These are phyloP conservation scores for Sinocyclocheilus grahami DNA, from an alignment of 2,113 vertebrate genomes.

Conservation along the genomic window DNA sequence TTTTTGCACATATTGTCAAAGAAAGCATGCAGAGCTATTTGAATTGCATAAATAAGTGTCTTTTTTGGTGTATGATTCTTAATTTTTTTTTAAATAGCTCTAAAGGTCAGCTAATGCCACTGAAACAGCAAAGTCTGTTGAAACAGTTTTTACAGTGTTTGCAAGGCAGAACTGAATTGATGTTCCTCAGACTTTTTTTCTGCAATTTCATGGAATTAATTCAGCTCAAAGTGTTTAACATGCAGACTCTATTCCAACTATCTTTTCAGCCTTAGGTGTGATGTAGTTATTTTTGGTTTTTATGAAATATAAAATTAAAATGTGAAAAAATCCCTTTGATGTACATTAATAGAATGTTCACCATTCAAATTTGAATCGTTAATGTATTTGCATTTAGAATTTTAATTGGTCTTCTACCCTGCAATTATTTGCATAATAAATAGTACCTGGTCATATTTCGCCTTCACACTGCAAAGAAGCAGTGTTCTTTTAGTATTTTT, in stretches of 20 bases:
- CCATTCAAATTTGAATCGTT: neutral
- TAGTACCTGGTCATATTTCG: neutral
- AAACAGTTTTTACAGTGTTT: neutral
- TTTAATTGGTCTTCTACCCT: neutral
- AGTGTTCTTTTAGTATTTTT: neutral
- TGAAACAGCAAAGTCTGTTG: neutral
- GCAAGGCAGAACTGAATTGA: neutral
- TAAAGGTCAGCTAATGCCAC: constrained; percentile 6
- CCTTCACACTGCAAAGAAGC: neutral
- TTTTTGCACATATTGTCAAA: neutral
- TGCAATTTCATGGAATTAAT: neutral
- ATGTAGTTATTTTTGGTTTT: neutral
- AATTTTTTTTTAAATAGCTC: neutral
- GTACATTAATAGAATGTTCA: neutral
- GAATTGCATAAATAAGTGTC: neutral
- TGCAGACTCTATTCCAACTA: neutral
- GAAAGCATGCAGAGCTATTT: neutral
- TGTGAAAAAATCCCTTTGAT: neutral
- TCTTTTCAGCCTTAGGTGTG: neutral
- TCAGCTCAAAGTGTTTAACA: neutral
- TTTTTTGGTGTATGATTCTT: neutral
- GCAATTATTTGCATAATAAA: neutral
- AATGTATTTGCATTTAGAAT: neutral
- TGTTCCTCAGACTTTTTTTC: neutral
- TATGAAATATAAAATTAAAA: neutral